Evolutionary conservation across 2,113 vertebrate genomes (phyloP).

Genomic region (Hippotragus niger): DNA sequence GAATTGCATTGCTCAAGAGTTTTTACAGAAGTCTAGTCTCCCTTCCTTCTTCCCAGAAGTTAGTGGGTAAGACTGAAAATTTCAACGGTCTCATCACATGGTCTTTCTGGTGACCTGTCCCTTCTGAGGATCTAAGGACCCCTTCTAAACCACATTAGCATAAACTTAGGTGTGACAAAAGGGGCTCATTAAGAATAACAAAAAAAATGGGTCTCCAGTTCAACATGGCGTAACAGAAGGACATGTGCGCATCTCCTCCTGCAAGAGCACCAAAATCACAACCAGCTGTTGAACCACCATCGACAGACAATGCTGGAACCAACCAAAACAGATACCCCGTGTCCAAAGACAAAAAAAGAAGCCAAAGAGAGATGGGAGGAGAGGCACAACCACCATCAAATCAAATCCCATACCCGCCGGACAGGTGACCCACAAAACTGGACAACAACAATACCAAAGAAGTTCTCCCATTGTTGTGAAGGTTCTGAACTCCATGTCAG

Average conservation of each 20-base stretch:
- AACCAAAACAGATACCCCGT: neutral
- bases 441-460: neutral
- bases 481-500: neutral
- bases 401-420: neutral
- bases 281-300: neutral
- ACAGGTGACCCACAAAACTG: neutral
- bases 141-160: neutral
- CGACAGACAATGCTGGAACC: neutral
- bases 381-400: neutral
- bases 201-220: neutral
- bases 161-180: neutral
- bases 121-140: neutral
- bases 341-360: neutral
- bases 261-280: neutral
- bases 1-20: neutral
- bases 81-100: neutral
- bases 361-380: neutral
- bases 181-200: neutral
- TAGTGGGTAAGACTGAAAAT: neutral
- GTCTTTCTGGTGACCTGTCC: neutral
- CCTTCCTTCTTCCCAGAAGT: neutral
- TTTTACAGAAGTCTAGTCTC: neutral
- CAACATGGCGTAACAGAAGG: neutral
- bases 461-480: neutral
- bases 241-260: neutral